phyloP scores from a whole-genome alignment of 2,888 invertebrate genomes.

The Dendrolimus pini region DNA sequence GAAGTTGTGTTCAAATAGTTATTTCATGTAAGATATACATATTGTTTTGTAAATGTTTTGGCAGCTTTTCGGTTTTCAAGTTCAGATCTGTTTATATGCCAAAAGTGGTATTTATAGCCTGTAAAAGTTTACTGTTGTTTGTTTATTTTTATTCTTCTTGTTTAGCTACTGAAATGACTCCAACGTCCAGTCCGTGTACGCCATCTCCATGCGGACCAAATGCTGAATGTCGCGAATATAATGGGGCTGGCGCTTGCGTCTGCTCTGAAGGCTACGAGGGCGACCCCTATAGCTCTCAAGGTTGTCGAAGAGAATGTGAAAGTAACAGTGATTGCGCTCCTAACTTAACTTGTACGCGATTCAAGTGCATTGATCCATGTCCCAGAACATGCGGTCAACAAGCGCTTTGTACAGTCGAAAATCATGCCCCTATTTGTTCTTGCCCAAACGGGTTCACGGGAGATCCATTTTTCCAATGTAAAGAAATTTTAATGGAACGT shows the following conservation, averaged over 20 bases:
- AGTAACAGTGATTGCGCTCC: constrained; percentile 84
- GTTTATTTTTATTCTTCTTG: neutral
- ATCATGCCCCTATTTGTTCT: constrained; percentile 86
- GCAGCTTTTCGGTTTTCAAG: too few species aligned
- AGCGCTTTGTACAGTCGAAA: constrained; percentile 86
- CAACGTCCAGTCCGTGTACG: constrained; percentile 84
- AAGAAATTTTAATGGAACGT: constrained; percentile 67
- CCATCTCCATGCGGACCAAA: constrained; percentile 92
- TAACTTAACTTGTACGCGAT: constrained; percentile 85
- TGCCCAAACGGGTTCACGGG: constrained; percentile 87
- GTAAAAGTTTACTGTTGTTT: too few species aligned
- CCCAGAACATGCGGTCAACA: constrained; percentile 88
- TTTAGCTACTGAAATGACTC: constrained; percentile 78
- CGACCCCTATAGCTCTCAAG: constrained; percentile 85
- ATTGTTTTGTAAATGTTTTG: neutral
- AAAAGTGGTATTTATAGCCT: too few species aligned
- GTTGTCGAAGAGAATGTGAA: constrained; percentile 87
- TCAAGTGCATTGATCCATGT: constrained; percentile 91
- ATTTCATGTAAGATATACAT: constrained; percentile 47
- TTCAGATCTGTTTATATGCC: too few species aligned
- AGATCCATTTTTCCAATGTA: constrained; percentile 88
- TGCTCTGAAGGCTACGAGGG: constrained; percentile 88
- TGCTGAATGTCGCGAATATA: constrained; percentile 88
- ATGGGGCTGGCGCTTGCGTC: constrained; percentile 90
- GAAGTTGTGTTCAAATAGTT: constrained; percentile 78